A percentile compares a stretch with the other conserved stretches of the same genome.
Conservation (phyloP, 2,113 vertebrate species). For the Leptosomus discolor region DNA sequence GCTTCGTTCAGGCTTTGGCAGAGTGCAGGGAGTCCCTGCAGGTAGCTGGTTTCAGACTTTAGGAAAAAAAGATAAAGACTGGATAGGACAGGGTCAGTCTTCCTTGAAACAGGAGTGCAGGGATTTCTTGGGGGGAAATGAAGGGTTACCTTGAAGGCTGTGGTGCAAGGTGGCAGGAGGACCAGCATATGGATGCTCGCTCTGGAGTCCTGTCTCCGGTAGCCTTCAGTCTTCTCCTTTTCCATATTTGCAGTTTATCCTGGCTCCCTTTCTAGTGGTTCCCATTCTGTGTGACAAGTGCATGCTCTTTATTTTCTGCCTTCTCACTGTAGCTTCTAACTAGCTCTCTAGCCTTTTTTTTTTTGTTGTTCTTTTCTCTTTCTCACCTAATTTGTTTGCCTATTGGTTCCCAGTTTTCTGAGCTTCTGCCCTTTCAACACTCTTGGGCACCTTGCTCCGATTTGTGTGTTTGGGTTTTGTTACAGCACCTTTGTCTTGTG, state of each 20-base stretch:
- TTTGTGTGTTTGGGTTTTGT: background rate
- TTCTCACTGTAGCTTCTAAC: background rate
- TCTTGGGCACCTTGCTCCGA: background rate
- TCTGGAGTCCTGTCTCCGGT: background rate
- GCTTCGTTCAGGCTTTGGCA: background rate
- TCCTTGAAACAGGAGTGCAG: background rate
- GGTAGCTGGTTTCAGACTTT: background rate
- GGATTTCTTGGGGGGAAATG: background rate
- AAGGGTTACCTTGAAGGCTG: background rate
- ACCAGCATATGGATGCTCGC: rapidly evolving
- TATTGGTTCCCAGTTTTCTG: background rate
- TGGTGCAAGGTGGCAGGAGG: background rate
- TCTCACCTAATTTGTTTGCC: background rate
- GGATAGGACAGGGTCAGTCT: background rate
- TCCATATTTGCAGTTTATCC: rapidly evolving
- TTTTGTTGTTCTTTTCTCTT: background rate
- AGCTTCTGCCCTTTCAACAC: background rate
- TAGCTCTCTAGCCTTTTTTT: background rate
- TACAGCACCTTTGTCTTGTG: background rate
- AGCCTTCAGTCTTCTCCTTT: background rate
- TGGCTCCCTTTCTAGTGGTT: background rate
- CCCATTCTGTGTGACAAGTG: background rate
- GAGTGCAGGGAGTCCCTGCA: background rate
- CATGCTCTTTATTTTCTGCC: background rate
- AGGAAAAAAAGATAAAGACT: background rate